A percentile compares a stretch with the other conserved stretches of the same genome.
Conservation (phyloP, 1,140 invertebrate genomes). For the Triops cancriformis region DNA sequence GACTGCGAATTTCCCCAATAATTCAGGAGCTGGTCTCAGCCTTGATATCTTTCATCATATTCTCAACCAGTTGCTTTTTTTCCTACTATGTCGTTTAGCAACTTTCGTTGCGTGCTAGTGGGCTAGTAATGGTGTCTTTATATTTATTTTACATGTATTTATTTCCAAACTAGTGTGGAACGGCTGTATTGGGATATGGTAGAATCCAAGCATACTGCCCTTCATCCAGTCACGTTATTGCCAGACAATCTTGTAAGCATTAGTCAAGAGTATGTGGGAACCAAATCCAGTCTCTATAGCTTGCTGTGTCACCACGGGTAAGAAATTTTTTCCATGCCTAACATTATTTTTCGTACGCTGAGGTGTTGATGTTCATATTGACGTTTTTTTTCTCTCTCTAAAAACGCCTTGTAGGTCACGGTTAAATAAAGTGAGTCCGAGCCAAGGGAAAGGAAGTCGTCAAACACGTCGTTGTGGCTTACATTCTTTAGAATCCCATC, state of each 20-base stretch:
- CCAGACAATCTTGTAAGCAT: conserved; percentile 62
- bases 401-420: conserved; percentile 17
- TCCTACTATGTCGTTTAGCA: conserved; percentile 25
- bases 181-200: conserved; percentile 71
- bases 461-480: conserved; percentile 76
- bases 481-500: conserved; percentile 77
- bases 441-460: conserved; percentile 72
- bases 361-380: too few species aligned
- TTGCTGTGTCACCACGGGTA: conserved; percentile 79
- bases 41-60: too few species aligned
- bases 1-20: too few species aligned
- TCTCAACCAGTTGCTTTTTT: too few species aligned
- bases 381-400: background rate
- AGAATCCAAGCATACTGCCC: conserved; percentile 66
- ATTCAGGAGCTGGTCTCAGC: too few species aligned
- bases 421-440: conserved; percentile 45
- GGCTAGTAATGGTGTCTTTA: too few species aligned
- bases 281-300: conserved; percentile 66
- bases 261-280: conserved; percentile 61
- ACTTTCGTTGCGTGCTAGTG: conserved; percentile 26
- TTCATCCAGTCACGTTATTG: conserved; percentile 67
- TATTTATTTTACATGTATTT: too few species aligned
- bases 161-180: conserved; percentile 54
- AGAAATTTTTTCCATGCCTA: conserved; percentile 31
- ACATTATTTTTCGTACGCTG: too few species aligned